Evolutionary conservation across 2,888 invertebrate genomes (phyloP).

Genomic region (Monoplex corrugatus): DNA sequence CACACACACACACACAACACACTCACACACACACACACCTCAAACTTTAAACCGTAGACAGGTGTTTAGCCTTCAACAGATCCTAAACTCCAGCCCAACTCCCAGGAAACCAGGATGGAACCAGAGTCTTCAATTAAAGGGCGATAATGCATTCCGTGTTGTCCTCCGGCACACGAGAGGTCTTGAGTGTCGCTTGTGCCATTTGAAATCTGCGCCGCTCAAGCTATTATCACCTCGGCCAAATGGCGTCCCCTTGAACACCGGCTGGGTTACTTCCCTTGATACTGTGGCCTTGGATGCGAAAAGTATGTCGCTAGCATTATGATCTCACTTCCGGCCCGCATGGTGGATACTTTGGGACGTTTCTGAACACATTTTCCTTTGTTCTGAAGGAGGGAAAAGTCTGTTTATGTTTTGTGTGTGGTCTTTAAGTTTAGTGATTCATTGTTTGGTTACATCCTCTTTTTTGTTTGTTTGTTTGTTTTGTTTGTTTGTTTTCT

Average conservation of each 20-base stretch:
- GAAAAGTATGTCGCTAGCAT: slow-evolving; percentile 25
- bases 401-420: too few species aligned
- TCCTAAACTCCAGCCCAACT: too few species aligned
- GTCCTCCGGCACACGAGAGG: not conserved
- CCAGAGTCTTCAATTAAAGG: slow-evolving; percentile 30
- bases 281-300: slow-evolving; percentile 1
- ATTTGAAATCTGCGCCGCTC: slow-evolving; percentile 34
- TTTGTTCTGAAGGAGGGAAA: too few species aligned
- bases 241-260: slow-evolving; percentile 2
- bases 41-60: too few species aligned
- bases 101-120: not conserved
- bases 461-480: too few species aligned
- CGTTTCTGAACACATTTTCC: too few species aligned
- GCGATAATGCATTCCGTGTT: slow-evolving; percentile 45
- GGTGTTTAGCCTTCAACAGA: too few species aligned
- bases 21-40: not conserved
- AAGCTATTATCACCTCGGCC: slow-evolving; percentile 47
- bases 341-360: not conserved
- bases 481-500: too few species aligned
- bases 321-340: slow-evolving; percentile 30
- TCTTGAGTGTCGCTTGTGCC: slow-evolving; percentile 20
- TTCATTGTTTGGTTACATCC: too few species aligned
- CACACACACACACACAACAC: not conserved
- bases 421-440: too few species aligned
- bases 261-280: slow-evolving; percentile 28